Evolutionary conservation across 2,797 vertebrate species (phyloP), one percentile per base, ranked within the genome.

Genomic region (Gambusia yucatana): DNA sequence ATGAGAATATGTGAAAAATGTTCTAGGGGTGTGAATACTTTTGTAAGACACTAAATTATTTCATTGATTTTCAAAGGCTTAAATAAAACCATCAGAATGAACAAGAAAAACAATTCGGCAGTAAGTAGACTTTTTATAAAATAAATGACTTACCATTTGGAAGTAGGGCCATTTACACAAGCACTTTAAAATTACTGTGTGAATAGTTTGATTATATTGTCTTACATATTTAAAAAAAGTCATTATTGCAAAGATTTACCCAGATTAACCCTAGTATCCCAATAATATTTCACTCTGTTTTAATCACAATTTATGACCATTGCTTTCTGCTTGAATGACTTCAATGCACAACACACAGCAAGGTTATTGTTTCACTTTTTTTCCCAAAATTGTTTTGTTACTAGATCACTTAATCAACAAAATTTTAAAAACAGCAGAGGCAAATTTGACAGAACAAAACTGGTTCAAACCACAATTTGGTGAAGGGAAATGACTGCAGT

Each of bases 41-140:
- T 39, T 25, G 63, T 10, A 39, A 65, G 3, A 39, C 63, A 8
- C 16, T 10, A 20, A 39, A 41, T n/a, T 94, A 95, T 89, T 91
- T 93, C 89, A 87, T 88, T 88, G 82, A 88, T 92, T 89, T 86
- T 85, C 84, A 91, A 76, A 89, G 86, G 81, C 79, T 91, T 83
- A 87, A 85, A 89, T 88, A 81, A 87, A 84, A 89, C 77, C 78
- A 93, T 91, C 85, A 89, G 89, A 79, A 22, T 5, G 72, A 83
- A 87, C 80, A 93, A 90, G 92, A 85, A 86, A 89, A 75, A 87
- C 48, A 90, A 86, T 82, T 86, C 84, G 87, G 86, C 83, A 87
- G 80, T 86, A 82, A 79, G 79, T 9, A 63, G 57, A 72, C 36
- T 81, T 80, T 81, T 33, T 63, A 16, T 36, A 9, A 33, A 20